phyloP scores from a whole-genome alignment of 2,113 vertebrate genomes.

The Brachypteracias leptosomus region DNA sequence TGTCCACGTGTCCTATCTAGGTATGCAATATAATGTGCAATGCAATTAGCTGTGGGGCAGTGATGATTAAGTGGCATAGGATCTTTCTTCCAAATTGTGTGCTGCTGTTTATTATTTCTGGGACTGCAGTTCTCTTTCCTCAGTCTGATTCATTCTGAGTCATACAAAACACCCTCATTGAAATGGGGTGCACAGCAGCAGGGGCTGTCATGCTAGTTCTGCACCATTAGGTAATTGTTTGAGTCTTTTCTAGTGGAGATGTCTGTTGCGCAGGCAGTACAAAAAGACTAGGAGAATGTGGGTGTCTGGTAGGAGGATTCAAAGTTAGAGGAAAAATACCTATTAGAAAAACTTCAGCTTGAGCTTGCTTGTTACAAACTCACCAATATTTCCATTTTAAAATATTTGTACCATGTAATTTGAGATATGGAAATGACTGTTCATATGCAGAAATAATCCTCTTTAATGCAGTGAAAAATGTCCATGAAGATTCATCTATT shows the following conservation, averaged over 20 bases:
- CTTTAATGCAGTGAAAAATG: not conserved
- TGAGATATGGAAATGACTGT: not conserved
- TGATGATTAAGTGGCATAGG: not conserved
- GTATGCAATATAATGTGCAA: not conserved
- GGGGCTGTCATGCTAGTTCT: conserved; percentile 67
- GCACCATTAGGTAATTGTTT: conserved; percentile 76
- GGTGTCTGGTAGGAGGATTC: conserved; percentile 52
- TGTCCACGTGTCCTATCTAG: not conserved
- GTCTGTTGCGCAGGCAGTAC: conserved; percentile 56
- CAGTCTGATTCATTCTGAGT: conserved; percentile 77
- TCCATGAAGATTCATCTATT: not conserved
- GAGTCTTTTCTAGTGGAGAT: conserved; percentile 68
- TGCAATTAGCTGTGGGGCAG: not conserved
- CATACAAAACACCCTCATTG: conserved; percentile 64
- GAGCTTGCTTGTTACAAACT: conserved; percentile 5
- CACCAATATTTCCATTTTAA: conserved; percentile 5
- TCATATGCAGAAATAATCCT: not conserved
- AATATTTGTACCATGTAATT: conserved; percentile 20
- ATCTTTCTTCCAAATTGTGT: conserved; percentile 1
- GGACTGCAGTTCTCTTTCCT: conserved; percentile 43
- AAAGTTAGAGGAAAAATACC: conserved; percentile 34
- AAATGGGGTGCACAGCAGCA: conserved; percentile 57
- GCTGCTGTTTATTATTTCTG: conserved; percentile 63
- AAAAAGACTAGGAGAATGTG: conserved; percentile 40
- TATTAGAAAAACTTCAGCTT: not conserved